These are phyloP conservation scores for Carposina sasakii DNA, from an alignment of 1,140 invertebrate species.

Conservation along the genomic window DNA sequence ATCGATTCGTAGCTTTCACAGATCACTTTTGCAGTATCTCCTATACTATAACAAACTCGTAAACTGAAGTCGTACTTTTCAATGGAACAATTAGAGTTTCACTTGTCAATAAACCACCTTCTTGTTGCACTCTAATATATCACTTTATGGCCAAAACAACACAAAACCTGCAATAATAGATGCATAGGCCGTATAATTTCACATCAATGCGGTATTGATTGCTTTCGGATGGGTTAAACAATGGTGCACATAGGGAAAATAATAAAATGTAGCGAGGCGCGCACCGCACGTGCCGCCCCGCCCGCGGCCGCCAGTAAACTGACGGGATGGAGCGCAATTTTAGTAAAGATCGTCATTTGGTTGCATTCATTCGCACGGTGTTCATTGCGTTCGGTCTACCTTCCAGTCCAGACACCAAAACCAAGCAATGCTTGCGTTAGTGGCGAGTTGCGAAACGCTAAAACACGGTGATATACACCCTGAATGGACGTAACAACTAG, in stretches of 20 bases:
- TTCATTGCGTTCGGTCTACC: slow-evolving; percentile 41
- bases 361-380: slow-evolving; percentile 50
- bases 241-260: slow-evolving; percentile 58
- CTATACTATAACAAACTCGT: slow-evolving; percentile 51
- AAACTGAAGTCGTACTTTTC: slow-evolving; percentile 45
- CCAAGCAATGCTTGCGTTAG: neutral
- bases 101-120: slow-evolving; percentile 64
- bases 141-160: slow-evolving; percentile 35
- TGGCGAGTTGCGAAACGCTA: neutral
- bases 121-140: slow-evolving; percentile 32
- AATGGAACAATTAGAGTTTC: slow-evolving; percentile 59
- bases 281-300: slow-evolving; percentile 66
- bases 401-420: too few relatives aligned
- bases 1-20: slow-evolving; percentile 64
- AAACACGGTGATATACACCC: neutral
- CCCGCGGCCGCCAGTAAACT: slow-evolving; percentile 62
- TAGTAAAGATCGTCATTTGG: slow-evolving; percentile 51
- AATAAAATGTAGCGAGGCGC: slow-evolving; percentile 60
- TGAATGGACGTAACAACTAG: neutral
- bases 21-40: slow-evolving; percentile 58
- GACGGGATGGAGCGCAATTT: slow-evolving; percentile 21
- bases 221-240: slow-evolving; percentile 59
- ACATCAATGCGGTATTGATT: slow-evolving; percentile 57
- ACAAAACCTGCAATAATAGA: slow-evolving; percentile 33
- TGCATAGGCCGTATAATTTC: slow-evolving; percentile 44